A percentile compares a stretch with the other conserved stretches of the same genome.
phyloP scores from a whole-genome alignment of 2,888 invertebrate genomes.

The Volucella zonaria region DNA sequence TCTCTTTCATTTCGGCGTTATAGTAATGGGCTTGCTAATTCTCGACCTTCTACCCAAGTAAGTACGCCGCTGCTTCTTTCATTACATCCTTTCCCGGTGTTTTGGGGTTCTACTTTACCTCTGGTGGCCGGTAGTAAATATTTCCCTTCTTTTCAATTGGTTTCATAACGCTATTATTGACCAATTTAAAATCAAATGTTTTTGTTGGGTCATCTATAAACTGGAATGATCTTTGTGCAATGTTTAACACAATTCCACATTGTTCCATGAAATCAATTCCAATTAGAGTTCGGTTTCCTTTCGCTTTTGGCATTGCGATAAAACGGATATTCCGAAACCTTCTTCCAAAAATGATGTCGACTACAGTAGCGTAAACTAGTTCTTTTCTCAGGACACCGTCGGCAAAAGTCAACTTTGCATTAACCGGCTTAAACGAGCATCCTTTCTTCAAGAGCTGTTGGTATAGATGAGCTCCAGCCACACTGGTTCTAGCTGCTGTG shows the following conservation, averaged over 20 bases:
- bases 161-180: background rate
- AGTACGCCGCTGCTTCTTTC: slow-evolving; percentile 16
- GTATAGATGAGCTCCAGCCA: slow-evolving; percentile 29
- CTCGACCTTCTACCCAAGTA: slow-evolving; percentile 1
- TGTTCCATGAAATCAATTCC: slow-evolving; percentile 29
- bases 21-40: slow-evolving; percentile 19
- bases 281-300: slow-evolving; percentile 7
- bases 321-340: slow-evolving; percentile 17
- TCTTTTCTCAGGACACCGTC: slow-evolving; percentile 13
- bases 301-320: slow-evolving; percentile 19
- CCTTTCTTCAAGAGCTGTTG: slow-evolving; percentile 10
- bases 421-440: background rate
- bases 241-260: slow-evolving; percentile 11
- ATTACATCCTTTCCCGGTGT: background rate
- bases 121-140: slow-evolving; percentile 4
- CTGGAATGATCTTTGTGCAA: slow-evolving; percentile 23
- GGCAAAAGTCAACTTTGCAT: slow-evolving; percentile 28
- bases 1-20: slow-evolving; percentile 12
- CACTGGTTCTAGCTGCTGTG: slow-evolving; percentile 40
- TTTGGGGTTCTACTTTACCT: background rate
- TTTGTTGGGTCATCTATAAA: background rate
- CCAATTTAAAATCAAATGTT: too few relatives aligned
- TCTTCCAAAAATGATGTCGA: slow-evolving; percentile 13
- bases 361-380: slow-evolving; percentile 16
- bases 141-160: background rate